These are phyloP conservation scores for Latrodectus hesperus DNA, from an alignment of 2,888 invertebrate species.

Conservation along the genomic window DNA sequence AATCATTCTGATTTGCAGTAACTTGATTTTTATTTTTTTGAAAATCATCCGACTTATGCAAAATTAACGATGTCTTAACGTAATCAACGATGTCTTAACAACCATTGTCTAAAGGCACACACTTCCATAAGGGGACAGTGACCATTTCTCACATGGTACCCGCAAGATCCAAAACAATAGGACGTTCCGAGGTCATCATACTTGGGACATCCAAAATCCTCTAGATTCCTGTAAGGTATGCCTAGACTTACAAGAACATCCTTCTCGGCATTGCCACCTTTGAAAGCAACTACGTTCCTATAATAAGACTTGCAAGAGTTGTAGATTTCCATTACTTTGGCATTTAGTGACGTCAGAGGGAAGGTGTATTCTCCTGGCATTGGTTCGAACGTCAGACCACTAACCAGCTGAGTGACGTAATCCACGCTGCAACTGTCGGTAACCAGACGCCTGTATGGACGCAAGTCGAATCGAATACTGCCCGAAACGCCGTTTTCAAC, in stretches of 20 bases:
- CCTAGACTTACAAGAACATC: not conserved
- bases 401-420: slow-evolving; percentile 12
- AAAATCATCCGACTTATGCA: too few relatives aligned
- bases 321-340: slow-evolving; percentile 9
- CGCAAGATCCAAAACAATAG: not conserved
- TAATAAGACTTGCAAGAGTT: not conserved
- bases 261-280: slow-evolving; percentile 22
- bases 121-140: slow-evolving; percentile 39
- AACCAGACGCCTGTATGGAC: not conserved
- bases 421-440: not conserved
- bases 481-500: not conserved
- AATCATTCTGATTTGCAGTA: too few relatives aligned
- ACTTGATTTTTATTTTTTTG: too few relatives aligned
- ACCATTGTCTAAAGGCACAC: slow-evolving; percentile 33
- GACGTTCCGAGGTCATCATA: not conserved
- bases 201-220: slow-evolving; percentile 27
- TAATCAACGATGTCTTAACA: slow-evolving; percentile 4
- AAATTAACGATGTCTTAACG: too few relatives aligned
- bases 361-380: slow-evolving; percentile 6
- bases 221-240: slow-evolving; percentile 29
- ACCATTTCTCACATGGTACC: slow-evolving; percentile 7
- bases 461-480: slow-evolving; percentile 26
- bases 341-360: not conserved
- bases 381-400: slow-evolving; percentile 19
- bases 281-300: slow-evolving; percentile 13